Base-by-base conservation (phyloP, 2,113 vertebrate genomes). In the Anoplopoma fimbria region DNA sequence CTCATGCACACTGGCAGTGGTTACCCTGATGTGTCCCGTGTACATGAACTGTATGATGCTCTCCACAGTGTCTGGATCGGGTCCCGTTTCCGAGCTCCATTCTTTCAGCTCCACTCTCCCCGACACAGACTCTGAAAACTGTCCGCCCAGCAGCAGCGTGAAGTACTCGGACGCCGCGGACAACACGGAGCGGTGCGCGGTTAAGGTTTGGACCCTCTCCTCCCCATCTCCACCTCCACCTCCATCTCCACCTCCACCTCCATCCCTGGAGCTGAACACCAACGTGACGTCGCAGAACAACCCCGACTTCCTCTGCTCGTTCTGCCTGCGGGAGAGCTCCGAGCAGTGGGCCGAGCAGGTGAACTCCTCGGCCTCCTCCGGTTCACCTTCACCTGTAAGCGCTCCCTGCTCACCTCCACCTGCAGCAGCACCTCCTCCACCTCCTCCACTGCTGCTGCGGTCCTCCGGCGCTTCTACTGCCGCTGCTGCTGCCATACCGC, bases 81-180 rank as follows among this genome's bases (percentile, higher is more conserved):
- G 98, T 69, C 97, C 97, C 0, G 95, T 87, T 64, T 96, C 95
- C 3, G 97, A 97, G 91, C 96, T 98, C 97, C 98, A 99, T 62
- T 97, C 97, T 73, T 42, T 76, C 91, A 98, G 96, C 91, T 99
- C 98, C 89, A 99, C 97, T 9, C 96, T 94, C 6, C 96, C 96
- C 0, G 96, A 97, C 51, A 85, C 95, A 14, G 97, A 97, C 92
- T 98, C 97, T 0, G 96, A 94, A 23, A 97, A 98, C 73, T 96
- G 97, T 0, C 97, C 97, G 0, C 97, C 96, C 1, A 98, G 96
- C 82, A 98, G 93, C 15, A 97, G 97, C 1, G 96, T 94, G 89
- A 99, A 99, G 89, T 98, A 98, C 60, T 97, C 97, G 21, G 98
- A 98, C 81, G 97, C 97, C 1, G 97, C 98, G 0, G 97, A 97